Evolutionary conservation across 2,113 vertebrate species (phyloP).

Genomic region (Myiagra hebetior): DNA sequence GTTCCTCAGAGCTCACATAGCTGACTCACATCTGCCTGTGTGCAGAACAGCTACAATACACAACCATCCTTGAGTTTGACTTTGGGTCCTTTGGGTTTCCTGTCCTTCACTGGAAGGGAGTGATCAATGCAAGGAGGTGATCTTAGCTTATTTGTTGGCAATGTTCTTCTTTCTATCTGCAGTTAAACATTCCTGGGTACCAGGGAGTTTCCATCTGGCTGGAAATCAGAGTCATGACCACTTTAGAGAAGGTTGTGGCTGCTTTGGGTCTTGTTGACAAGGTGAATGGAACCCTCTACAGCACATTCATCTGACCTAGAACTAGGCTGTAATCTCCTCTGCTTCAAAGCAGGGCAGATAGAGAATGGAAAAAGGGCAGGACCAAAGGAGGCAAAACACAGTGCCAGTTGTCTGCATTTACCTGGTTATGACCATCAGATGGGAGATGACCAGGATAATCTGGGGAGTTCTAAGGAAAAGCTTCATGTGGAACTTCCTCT

Average conservation of each 20-base stretch:
- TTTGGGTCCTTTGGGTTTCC: background rate
- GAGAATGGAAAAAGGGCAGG: background rate
- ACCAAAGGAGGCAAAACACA: background rate
- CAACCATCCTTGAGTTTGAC: background rate
- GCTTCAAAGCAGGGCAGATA: background rate
- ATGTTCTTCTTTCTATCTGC: background rate
- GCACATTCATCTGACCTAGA: background rate
- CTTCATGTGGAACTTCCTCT: background rate
- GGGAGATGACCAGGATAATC: background rate
- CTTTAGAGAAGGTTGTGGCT: background rate
- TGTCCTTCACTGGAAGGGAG: background rate
- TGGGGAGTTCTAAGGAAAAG: background rate
- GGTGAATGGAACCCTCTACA: background rate
- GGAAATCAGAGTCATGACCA: background rate
- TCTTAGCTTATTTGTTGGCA: background rate
- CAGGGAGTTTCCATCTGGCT: accelerated
- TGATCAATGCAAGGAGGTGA: background rate
- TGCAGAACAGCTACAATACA: background rate
- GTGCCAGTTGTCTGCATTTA: background rate
- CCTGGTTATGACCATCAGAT: background rate
- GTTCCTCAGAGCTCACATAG: background rate
- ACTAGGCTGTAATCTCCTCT: background rate
- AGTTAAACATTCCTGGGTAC: background rate
- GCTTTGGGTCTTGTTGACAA: background rate
- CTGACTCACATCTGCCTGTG: background rate